phyloP scores from a whole-genome alignment of 2,113 vertebrate species.

The Salvator merianae region DNA sequence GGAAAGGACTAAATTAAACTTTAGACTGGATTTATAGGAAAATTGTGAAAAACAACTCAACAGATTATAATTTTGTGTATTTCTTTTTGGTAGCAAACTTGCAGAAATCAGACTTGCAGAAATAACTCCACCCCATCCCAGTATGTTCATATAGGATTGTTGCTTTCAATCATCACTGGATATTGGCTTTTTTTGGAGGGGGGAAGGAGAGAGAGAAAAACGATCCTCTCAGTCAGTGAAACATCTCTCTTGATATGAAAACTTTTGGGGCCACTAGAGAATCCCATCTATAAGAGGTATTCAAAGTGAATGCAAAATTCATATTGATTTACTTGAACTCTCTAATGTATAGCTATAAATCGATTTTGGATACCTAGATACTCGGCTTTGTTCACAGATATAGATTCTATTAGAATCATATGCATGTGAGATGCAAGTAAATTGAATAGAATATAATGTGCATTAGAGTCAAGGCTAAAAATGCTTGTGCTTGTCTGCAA shows the following conservation, averaged over 20 bases:
- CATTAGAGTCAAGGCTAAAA: not conserved
- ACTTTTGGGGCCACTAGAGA: not conserved
- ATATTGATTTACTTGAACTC: slow-evolving; percentile 5
- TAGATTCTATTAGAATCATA: slow-evolving; percentile 6
- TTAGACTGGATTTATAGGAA: too few species aligned
- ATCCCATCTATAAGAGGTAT: not conserved
- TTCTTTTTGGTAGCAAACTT: too few species aligned
- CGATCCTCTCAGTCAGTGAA: not conserved
- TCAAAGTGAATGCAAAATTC: slow-evolving; percentile 5
- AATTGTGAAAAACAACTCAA: too few species aligned
- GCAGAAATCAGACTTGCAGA: too few species aligned
- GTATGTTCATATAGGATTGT: not conserved
- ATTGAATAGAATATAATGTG: not conserved
- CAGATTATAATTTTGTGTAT: too few species aligned
- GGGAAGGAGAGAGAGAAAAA: not conserved
- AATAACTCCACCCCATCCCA: too few species aligned
- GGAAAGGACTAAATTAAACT: too few species aligned
- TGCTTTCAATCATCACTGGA: not conserved
- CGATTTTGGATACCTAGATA: slow-evolving; percentile 10
- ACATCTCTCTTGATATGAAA: not conserved
- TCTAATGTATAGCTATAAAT: slow-evolving; percentile 16
- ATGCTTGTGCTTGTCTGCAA: not conserved
- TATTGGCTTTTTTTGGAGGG: not conserved
- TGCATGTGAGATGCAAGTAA: not conserved
- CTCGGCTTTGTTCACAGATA: slow-evolving; percentile 16